A percentile compares a stretch with the other conserved stretches of the same genome.
These are phyloP conservation scores for Calliphora vomitoria DNA, from an alignment of 2,888 invertebrate genomes.

Conservation along the genomic window DNA sequence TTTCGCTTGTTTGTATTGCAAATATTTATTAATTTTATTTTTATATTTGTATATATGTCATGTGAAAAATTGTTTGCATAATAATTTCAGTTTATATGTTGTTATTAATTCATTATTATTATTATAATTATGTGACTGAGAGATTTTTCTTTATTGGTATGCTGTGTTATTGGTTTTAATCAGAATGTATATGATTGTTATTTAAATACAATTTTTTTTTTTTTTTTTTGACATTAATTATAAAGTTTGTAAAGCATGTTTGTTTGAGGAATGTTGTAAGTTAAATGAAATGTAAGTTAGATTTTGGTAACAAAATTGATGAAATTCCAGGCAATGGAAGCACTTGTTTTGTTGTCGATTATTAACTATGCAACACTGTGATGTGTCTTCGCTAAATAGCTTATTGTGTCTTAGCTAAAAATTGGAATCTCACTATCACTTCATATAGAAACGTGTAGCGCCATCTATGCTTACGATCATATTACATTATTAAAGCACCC, in stretches of 20 bases:
- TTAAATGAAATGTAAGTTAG: background rate
- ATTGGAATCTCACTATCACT: too few relatives aligned
- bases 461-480: too few relatives aligned
- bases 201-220: background rate
- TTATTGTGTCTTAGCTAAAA: too few relatives aligned
- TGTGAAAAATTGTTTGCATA: slow-evolving; percentile 45
- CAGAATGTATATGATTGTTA: background rate
- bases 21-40: slow-evolving; percentile 51
- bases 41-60: slow-evolving; percentile 17
- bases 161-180: slow-evolving; percentile 28
- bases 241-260: background rate
- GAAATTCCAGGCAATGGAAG: background rate
- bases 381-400: too few relatives aligned
- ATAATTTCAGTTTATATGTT: slow-evolving; percentile 57
- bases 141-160: slow-evolving; percentile 29
- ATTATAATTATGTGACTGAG: slow-evolving; percentile 50
- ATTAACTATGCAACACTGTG: too few relatives aligned
- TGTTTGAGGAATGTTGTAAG: background rate
- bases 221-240: background rate
- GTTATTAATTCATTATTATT: slow-evolving; percentile 59
- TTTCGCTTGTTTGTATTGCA: background rate
- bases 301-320: background rate
- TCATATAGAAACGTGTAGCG: too few relatives aligned
- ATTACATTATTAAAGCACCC: too few relatives aligned
- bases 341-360: too few relatives aligned